Conservation (phyloP, 1,140 invertebrate genomes). For the Drosophila pseudoananassae region DNA sequence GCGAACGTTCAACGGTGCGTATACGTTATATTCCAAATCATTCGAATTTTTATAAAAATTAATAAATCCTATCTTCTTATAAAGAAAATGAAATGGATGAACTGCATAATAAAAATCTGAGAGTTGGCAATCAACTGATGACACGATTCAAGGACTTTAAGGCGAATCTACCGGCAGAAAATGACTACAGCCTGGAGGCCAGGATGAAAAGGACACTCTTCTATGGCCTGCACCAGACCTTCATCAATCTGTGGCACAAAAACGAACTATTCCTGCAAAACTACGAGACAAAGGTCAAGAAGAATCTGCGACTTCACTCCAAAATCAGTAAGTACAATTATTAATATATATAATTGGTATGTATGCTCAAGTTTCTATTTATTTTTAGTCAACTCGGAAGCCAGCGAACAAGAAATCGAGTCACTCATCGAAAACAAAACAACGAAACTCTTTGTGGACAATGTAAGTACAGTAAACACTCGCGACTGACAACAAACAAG, state of each 20-base stretch:
- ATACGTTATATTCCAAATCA: neutral
- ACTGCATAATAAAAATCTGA: constrained; percentile 72
- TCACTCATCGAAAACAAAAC: constrained; percentile 77
- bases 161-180: constrained; percentile 72
- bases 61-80: constrained; percentile 3
- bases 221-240: constrained; percentile 80
- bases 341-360: neutral
- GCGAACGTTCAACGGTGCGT: constrained; percentile 74
- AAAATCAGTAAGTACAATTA: constrained; percentile 75
- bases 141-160: constrained; percentile 74
- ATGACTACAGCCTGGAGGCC: constrained; percentile 77
- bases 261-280: constrained; percentile 78
- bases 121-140: constrained; percentile 73
- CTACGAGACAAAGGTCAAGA: constrained; percentile 76
- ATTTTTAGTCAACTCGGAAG: constrained; percentile 68
- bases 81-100: constrained; percentile 78
- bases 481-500: neutral
- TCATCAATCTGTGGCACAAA: constrained; percentile 77
- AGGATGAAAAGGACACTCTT: constrained; percentile 80
- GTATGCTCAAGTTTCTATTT: neutral
- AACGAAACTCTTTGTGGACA: constrained; percentile 82
- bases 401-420: constrained; percentile 82
- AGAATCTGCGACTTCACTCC: constrained; percentile 75
- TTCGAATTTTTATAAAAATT: neutral
- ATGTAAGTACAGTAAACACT: constrained; percentile 64